Percentiles rank a stretch among this genome's conserved stretches.
Conservation (phyloP, 2,888 invertebrate species). For the Andrena bicolor region DNA sequence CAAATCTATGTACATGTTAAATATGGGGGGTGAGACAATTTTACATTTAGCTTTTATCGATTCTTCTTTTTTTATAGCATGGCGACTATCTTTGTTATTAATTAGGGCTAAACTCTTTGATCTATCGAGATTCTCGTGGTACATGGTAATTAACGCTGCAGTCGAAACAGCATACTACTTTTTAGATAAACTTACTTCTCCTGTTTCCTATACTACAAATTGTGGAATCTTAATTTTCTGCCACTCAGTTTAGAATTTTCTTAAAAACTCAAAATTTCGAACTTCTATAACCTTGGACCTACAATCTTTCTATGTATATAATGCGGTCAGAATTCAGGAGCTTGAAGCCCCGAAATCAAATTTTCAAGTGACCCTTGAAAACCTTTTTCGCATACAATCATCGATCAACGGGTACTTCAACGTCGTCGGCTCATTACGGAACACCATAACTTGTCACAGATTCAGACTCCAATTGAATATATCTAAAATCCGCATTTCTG, state of each 20-base stretch:
- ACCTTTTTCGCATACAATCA: background rate
- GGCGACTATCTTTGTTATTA: background rate
- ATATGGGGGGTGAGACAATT: background rate
- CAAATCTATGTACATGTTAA: constrained; percentile 23
- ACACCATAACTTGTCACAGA: background rate
- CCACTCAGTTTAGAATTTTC: background rate
- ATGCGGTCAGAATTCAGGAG: background rate
- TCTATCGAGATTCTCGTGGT: background rate
- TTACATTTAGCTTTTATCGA: background rate
- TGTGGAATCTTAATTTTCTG: background rate
- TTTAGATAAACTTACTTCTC: too few species aligned
- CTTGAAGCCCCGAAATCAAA: background rate
- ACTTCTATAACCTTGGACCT: background rate
- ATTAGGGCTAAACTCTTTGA: background rate
- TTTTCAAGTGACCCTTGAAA: background rate
- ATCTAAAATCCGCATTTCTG: background rate
- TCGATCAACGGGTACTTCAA: background rate
- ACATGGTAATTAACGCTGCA: too few species aligned
- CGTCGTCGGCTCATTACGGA: background rate
- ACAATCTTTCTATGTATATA: background rate
- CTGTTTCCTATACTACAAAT: too few species aligned
- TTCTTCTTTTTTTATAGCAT: too few species aligned
- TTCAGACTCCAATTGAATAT: background rate
- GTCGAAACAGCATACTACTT: too few species aligned
- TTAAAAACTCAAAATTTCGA: background rate